phyloP scores from a whole-genome alignment of 1,140 invertebrate genomes.

The Stenopsyche tienmushanensis region DNA sequence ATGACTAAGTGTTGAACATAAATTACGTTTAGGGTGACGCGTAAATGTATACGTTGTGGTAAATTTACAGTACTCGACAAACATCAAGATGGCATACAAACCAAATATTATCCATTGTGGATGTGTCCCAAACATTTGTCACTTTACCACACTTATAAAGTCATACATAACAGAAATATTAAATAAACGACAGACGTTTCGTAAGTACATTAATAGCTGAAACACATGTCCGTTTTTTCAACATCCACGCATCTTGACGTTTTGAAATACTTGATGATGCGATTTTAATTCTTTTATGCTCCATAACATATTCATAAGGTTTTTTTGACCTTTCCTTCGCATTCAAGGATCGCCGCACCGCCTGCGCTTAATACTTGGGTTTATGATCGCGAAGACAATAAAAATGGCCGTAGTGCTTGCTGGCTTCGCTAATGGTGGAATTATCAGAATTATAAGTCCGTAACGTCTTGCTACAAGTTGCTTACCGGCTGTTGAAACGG shows the following conservation, averaged over 20 bases:
- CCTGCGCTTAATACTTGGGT: not conserved
- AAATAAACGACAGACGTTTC: no score
- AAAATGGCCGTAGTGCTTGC: not conserved
- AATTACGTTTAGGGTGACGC: no score
- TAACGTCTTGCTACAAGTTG: no score
- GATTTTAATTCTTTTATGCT: no score
- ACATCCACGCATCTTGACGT: no score
- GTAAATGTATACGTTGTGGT: not conserved
- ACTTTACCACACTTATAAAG: not conserved
- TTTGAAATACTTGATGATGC: no score
- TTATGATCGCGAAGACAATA: not conserved
- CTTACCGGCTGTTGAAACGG: not conserved
- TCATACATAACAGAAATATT: no score
- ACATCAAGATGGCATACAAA: not conserved
- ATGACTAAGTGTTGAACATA: no score
- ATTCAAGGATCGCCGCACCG: not conserved
- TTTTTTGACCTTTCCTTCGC: no score
- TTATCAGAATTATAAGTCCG: not conserved
- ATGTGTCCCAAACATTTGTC: not conserved
- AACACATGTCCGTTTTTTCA: no score
- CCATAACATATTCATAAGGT: no score
- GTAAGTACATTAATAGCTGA: no score
- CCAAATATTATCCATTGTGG: not conserved
- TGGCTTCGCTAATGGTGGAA: not conserved
- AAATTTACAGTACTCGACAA: not conserved